Base-by-base conservation (phyloP, 2,888 invertebrate species). In the Polydesmus complanatus region DNA sequence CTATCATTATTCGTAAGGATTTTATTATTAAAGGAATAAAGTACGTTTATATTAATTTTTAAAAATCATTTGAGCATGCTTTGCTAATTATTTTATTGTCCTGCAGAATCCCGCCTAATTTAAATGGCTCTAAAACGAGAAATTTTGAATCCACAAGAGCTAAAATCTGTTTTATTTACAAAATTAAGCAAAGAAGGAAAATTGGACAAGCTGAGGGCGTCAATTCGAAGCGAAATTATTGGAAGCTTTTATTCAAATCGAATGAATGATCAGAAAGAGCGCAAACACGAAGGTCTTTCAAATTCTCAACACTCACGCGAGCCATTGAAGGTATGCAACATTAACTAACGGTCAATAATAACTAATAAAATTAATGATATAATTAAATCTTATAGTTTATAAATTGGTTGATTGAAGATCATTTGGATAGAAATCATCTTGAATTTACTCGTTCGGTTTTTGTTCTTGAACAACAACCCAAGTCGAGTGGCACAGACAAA, bases 351-450 rank as follows among this genome's bases (percentile, higher is more conserved):
- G n/a, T n/a, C n/a, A n/a, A n/a, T 37, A 37, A 37, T 37, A 37
- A 37, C 37, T 37, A 37, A 37, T 37, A 8, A 14, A 37, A 5
- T 37, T 37, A n/a, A n/a, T n/a, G n/a, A n/a, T n/a, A n/a, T n/a
- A n/a, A n/a, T n/a, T n/a, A n/a, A n/a, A n/a, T 48, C 18, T 48
- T 48, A 48, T 22, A 52, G 52, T 5, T 52, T 3, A 3, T 52
- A 21, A 52, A 52, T 52, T 52, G 52, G 52, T n/a, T 52, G 52
- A 11, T 52, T 52, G 52, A 52, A 52, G 52, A 52, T 11, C 52
- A 52, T 22, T 22, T 52, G n/a, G n/a, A n/a, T 5, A 19, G 52
- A 52, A 52, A 52, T 22, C 21, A n/a, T 52, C n/a, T 11, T n/a
- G 52, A 52, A 21, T 52, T 52, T 52, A 52, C 52, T 11, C 52